Conservation (phyloP, 2,888 invertebrate species). For the Stenolophus ochropezus region DNA sequence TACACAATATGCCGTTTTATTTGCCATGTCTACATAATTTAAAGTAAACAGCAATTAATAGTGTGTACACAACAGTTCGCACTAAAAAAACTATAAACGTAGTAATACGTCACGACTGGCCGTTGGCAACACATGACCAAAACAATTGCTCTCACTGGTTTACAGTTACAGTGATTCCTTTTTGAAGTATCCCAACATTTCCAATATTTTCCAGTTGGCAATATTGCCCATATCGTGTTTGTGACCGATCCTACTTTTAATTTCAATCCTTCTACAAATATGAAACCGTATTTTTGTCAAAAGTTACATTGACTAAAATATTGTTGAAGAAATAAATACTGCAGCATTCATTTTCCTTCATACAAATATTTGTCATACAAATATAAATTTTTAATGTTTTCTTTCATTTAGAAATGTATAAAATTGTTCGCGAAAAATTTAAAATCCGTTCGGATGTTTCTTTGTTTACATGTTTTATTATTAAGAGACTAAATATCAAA, state of each 20-base stretch:
- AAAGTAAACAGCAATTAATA: background rate
- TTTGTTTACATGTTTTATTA: no score
- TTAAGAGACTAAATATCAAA: no score
- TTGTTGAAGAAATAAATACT: background rate
- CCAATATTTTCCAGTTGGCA: background rate
- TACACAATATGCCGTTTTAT: no score
- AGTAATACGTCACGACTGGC: background rate
- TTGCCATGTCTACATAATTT: background rate
- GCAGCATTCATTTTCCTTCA: background rate
- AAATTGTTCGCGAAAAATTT: background rate
- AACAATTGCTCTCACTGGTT: background rate
- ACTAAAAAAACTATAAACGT: background rate
- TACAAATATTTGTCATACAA: slow-evolving; percentile 12
- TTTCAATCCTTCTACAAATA: slow-evolving; percentile 4
- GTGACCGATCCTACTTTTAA: background rate
- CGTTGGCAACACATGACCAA: background rate
- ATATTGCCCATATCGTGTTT: background rate
- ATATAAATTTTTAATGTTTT: slow-evolving; percentile 9
- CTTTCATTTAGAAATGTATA: background rate
- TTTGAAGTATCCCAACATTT: background rate
- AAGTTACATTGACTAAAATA: background rate
- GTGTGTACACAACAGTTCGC: background rate
- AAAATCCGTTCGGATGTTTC: no score
- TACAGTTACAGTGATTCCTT: background rate
- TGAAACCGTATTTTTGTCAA: background rate